phyloP scores from a whole-genome alignment of 2,888 invertebrate genomes.

The Cantharis flavilabris region DNA sequence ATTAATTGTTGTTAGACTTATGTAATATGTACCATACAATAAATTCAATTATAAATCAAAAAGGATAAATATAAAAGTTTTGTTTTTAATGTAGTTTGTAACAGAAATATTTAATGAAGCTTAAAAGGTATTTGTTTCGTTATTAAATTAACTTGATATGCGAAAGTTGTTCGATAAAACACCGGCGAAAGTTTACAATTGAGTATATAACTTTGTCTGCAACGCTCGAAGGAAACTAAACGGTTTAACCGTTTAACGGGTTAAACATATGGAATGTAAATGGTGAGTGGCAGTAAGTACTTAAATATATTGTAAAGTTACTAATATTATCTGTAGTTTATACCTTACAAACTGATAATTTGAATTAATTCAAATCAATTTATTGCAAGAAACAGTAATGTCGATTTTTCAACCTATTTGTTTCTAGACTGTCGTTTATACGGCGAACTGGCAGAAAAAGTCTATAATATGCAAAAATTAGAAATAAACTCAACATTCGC shows the following conservation, averaged over 20 bases:
- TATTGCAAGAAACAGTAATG: no score
- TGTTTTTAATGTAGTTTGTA: neutral
- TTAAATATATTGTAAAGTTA: no score
- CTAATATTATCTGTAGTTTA: no score
- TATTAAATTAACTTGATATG: neutral
- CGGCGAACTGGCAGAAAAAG: no score
- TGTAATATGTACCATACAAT: neutral
- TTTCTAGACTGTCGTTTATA: no score
- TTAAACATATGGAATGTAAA: neutral
- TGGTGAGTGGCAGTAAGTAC: neutral
- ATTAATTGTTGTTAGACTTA: no score
- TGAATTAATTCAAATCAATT: no score
- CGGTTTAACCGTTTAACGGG: neutral
- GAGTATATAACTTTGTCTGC: no score
- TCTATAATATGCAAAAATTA: no score
- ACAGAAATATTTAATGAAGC: neutral
- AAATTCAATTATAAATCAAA: neutral
- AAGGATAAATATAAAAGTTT: neutral
- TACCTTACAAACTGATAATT: no score
- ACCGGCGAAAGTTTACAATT: neutral
- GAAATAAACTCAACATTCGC: no score
- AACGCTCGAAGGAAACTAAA: neutral
- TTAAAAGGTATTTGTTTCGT: neutral
- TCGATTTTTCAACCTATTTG: no score
- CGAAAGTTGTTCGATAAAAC: neutral